A percentile compares a stretch with the other conserved stretches of the same genome.
Conservation (phyloP, 2,113 vertebrate genomes). For the Trematocara zebra region DNA sequence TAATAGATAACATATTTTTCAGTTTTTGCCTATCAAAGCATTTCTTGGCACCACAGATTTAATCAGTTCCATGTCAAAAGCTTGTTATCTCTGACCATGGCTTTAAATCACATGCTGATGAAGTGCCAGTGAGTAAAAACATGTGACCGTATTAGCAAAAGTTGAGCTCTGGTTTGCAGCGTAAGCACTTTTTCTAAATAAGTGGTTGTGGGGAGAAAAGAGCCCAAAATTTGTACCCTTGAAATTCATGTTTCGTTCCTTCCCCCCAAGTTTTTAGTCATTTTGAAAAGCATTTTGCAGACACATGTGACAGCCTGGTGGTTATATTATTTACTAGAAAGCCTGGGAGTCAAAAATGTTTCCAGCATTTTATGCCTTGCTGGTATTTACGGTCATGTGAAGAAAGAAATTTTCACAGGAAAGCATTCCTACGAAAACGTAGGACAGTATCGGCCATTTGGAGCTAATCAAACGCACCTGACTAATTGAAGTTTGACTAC, state of each 20-base stretch:
- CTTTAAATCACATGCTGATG: neutral
- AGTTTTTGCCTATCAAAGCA: neutral
- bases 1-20: neutral
- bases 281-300: neutral
- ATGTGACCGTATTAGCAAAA: neutral
- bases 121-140: neutral
- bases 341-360: neutral
- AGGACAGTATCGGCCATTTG: neutral
- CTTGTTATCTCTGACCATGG: neutral
- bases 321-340: neutral
- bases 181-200: neutral
- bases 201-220: neutral
- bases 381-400: neutral
- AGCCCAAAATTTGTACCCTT: neutral
- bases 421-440: accelerated
- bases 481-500: neutral
- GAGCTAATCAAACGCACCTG: neutral
- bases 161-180: neutral
- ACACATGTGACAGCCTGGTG: neutral
- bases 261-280: neutral
- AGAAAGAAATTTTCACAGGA: neutral
- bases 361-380: neutral
- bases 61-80: neutral
- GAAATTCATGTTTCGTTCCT: neutral
- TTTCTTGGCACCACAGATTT: neutral